Evolutionary conservation across 2,888 invertebrate species (phyloP).

Genomic region (Geotrupes spiniger): DNA sequence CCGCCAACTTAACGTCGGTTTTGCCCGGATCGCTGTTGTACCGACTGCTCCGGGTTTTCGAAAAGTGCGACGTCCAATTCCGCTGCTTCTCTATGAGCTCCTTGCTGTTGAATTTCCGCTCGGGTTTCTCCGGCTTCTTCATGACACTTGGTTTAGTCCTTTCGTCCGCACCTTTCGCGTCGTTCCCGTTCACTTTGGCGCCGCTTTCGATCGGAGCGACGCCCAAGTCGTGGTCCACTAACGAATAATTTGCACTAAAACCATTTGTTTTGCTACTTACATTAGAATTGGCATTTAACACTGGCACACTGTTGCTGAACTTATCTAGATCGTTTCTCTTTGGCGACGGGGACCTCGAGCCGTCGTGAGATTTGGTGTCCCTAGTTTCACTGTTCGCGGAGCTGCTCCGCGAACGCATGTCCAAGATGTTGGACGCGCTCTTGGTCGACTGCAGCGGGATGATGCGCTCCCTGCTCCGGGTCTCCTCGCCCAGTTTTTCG

Average conservation of each 20-base stretch:
- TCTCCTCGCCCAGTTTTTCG: constrained; percentile 81
- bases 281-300: constrained; percentile 45
- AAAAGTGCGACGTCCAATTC: constrained; percentile 91
- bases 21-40: constrained; percentile 65
- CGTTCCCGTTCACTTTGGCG: constrained; percentile 31
- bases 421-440: constrained; percentile 53
- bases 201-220: constrained; percentile 21
- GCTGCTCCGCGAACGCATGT: constrained; percentile 62
- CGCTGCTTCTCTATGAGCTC: constrained; percentile 87
- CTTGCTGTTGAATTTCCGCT: constrained; percentile 76
- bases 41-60: constrained; percentile 65
- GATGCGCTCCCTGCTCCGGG: constrained; percentile 48
- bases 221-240: constrained; percentile 27
- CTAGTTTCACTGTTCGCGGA: constrained; percentile 65
- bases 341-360: constrained; percentile 52
- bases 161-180: constrained; percentile 29
- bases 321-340: constrained; percentile 17
- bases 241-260: constrained; percentile 29
- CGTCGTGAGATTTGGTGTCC: constrained; percentile 49
- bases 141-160: constrained; percentile 36
- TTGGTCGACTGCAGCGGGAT: constrained; percentile 47
- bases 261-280: constrained; percentile 36
- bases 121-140: constrained; percentile 78
- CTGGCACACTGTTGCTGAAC: constrained; percentile 52
- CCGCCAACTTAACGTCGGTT: constrained; percentile 54